Percentiles rank a stretch among this genome's conserved stretches.
Conservation (phyloP, 2,113 vertebrate species). For the Sarotherodon lohbergeri region DNA sequence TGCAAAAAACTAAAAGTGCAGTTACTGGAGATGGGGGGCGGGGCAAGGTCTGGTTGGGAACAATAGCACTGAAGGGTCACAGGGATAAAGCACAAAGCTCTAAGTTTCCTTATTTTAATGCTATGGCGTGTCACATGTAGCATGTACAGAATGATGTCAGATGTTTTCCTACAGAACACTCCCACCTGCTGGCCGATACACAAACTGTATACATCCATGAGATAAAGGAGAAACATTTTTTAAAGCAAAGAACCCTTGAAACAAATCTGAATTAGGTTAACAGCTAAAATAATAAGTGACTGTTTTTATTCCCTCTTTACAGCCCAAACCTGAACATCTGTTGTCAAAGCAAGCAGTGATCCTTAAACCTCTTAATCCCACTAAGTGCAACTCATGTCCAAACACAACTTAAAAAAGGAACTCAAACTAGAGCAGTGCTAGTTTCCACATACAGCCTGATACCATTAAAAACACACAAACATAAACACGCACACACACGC, state of each 20-base stretch:
- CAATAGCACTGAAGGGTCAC: not conserved
- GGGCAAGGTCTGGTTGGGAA: not conserved
- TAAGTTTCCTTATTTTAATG: not conserved
- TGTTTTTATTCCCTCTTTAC: not conserved
- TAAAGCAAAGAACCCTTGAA: not conserved
- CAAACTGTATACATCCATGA: not conserved
- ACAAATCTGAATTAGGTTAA: not conserved
- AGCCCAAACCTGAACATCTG: not conserved
- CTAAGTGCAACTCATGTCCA: conserved; percentile 23
- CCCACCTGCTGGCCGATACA: not conserved
- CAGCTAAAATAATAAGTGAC: not conserved
- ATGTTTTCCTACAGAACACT: not conserved
- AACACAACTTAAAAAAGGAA: conserved; percentile 10
- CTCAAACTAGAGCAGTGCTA: conserved; percentile 16
- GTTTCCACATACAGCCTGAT: conserved; percentile 45
- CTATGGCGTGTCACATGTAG: not conserved
- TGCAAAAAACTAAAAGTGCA: conserved; percentile 34
- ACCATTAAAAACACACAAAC: not conserved
- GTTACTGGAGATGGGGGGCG: not conserved
- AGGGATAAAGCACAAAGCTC: not conserved
- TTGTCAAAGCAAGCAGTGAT: not conserved
- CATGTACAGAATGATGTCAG: not conserved
- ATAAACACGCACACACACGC: not conserved
- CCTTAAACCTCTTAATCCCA: not conserved
- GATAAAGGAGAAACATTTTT: not conserved